Conservation (phyloP, 92 coral and sea anemone species). For the Pocillopora grandis region DNA sequence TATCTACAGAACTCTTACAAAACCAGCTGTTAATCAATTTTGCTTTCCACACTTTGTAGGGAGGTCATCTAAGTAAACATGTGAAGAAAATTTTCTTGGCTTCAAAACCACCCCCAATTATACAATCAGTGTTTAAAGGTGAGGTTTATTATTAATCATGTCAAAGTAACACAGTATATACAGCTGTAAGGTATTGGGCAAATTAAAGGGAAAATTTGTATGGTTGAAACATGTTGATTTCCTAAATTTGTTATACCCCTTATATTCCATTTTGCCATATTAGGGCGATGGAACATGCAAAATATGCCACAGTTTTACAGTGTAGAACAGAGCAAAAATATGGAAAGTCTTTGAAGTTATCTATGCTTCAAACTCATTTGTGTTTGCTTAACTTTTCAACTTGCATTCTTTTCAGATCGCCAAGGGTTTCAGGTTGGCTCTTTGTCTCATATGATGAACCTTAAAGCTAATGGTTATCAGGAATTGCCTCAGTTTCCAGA, state of each 20-base stretch:
- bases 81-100: slow-evolving; percentile 93
- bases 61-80: slow-evolving; percentile 92
- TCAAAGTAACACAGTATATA: too few species aligned
- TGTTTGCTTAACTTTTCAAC: neutral
- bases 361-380: neutral
- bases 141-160: neutral
- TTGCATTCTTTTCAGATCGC: slow-evolving; percentile 68
- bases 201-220: too few species aligned
- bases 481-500: slow-evolving; percentile 94
- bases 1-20: neutral
- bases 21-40: neutral
- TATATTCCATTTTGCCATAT: too few species aligned
- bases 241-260: too few species aligned
- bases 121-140: slow-evolving; percentile 98
- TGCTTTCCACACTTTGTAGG: slow-evolving; percentile 36
- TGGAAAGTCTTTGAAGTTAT: neutral
- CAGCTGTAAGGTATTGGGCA: too few species aligned
- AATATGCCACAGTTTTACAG: too few species aligned
- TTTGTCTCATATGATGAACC: slow-evolving; percentile 91
- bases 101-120: slow-evolving; percentile 94
- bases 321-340: too few species aligned
- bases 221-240: too few species aligned
- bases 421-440: slow-evolving; percentile 96
- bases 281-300: too few species aligned
- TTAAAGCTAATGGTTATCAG: slow-evolving; percentile 87